Base-by-base conservation (phyloP, 2,888 invertebrate genomes). In the Theretra japonica region DNA sequence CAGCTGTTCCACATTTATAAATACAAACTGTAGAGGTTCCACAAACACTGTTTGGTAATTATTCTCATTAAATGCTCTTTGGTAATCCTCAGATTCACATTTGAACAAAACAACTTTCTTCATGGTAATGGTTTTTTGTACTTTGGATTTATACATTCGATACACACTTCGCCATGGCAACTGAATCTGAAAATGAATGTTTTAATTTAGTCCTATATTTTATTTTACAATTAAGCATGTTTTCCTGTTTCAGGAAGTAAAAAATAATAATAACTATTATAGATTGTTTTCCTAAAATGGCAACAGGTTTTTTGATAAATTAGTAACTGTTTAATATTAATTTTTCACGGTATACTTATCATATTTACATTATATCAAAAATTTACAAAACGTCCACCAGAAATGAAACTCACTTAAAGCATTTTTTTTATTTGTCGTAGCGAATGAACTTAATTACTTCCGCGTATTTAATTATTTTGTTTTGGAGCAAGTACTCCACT, bases 31-130 rank as follows among this genome's bases (percentile, higher is more conserved):
- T 33, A 94, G 81, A 1, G 94, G 94, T 76, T 94, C 93, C 62
- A 94, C 88, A 73, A 94, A 94, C 70, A 90, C 81, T 0, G 88
- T 79, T 71, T 90, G 86, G 75, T 85, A 92, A 30, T 90, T 83
- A 53, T 77, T 80, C 11, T 86, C 86, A 25, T 81, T 82, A 76
- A 92, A 94, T 15, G 86, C 89, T 73, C 83, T 83, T 73, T 86
- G 77, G 75, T 94, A 94, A 71, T 93, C 93, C 78, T 93, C 92
- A 0, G 93, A 93, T 70, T 81, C 86, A 73, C 90, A 87, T 80
- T 91, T 94, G 77, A 94, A 94, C 73, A 94, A 79, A 68, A 91
- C 87, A 4, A 92, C 88, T 83, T 89, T 91, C 86, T 88, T 90
- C 93, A 94, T 94, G 74, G 77, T 79, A 71, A 65, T n/a, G 23